Evolutionary conservation across 2,797 vertebrate genomes (phyloP).

Genomic region (Dendrocincla fuliginosa): DNA sequence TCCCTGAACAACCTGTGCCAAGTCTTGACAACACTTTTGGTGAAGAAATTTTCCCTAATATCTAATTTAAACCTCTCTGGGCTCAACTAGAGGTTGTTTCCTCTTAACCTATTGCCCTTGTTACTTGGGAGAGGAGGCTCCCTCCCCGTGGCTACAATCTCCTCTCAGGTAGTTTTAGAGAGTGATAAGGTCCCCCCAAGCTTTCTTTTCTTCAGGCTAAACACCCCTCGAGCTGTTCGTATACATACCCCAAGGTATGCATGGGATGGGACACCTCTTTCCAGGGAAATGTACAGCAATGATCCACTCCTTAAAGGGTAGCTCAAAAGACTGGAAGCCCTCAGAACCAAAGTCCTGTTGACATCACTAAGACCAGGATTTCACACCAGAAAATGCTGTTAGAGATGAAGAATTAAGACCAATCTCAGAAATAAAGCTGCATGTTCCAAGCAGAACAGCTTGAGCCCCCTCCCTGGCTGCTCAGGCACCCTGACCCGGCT

Average conservation of each 20-base stretch:
- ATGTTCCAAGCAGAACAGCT: not conserved
- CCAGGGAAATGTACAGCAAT: not conserved
- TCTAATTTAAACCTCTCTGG: not conserved
- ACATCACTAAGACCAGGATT: not conserved
- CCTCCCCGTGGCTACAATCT: rapidly evolving
- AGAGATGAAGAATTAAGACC: not conserved
- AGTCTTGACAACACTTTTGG: not conserved
- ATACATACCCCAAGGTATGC: not conserved
- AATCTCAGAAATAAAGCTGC: conserved; percentile 44
- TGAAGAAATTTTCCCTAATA: not conserved
- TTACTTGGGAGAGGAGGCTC: not conserved
- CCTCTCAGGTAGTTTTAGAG: not conserved
- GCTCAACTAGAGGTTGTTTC: not conserved
- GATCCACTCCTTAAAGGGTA: not conserved
- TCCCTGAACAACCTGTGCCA: not conserved
- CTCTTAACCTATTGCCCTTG: not conserved
- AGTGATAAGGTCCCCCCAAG: not conserved
- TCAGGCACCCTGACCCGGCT: conserved; percentile 19
- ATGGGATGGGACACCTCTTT: not conserved
- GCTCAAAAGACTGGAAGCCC: not conserved
- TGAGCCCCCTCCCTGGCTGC: not conserved
- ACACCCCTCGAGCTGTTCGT: not conserved
- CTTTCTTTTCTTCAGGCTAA: not conserved
- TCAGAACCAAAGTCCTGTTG: not conserved
- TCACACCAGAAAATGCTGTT: not conserved